Conservation (phyloP, 2,797 vertebrate species). For the Emydoidea blandingii region DNA sequence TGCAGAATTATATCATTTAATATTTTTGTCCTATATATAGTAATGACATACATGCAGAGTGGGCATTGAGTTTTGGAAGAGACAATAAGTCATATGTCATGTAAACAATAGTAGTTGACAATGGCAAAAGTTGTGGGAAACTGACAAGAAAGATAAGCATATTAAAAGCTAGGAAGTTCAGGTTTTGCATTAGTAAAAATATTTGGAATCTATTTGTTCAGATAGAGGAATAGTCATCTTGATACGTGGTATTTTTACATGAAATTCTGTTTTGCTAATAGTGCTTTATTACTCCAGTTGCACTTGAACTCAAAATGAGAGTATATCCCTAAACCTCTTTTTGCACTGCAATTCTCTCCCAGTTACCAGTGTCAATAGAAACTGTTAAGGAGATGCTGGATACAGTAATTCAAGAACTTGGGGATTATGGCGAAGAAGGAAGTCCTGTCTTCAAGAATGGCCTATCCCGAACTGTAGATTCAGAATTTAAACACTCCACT, state of each 20-base stretch:
- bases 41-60: neutral
- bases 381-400: slow-evolving; percentile 92
- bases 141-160: neutral
- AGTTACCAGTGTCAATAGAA: slow-evolving; percentile 94
- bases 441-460: slow-evolving; percentile 85
- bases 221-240: neutral
- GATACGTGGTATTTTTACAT: neutral
- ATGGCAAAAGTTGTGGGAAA: neutral
- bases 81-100: neutral
- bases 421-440: slow-evolving; percentile 84
- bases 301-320: neutral
- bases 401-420: slow-evolving; percentile 92
- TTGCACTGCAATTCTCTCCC: slow-evolving; percentile 26
- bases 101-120: neutral
- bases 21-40: neutral
- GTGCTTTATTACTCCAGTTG: neutral
- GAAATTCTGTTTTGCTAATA: neutral
- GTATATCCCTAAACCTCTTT: neutral
- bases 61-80: neutral
- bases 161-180: neutral
- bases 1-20: neutral
- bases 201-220: neutral
- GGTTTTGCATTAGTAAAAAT: neutral
- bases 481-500: slow-evolving; percentile 89
- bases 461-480: slow-evolving; percentile 79